phyloP scores from a whole-genome alignment of 2,797 vertebrate genomes.

The Threskiornis aethiopicus region DNA sequence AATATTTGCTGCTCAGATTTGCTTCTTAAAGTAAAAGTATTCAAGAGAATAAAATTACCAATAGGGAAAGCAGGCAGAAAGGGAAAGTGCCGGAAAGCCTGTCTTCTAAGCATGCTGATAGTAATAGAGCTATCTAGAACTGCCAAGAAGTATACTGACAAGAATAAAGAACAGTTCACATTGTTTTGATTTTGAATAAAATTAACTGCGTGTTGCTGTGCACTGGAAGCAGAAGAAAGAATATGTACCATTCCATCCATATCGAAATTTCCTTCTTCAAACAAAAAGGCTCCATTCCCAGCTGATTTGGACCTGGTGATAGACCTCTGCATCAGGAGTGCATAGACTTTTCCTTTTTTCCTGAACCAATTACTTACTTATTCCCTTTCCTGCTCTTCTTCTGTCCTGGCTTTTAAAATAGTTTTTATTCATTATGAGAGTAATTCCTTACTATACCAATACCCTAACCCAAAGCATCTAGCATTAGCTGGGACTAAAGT shows the following conservation, averaged over 20 bases:
- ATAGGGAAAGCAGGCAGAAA: neutral
- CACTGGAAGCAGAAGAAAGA: neutral
- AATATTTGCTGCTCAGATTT: neutral
- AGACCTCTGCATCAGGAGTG: neutral
- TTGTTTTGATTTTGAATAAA: neutral
- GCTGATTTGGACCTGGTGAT: neutral
- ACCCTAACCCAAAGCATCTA: neutral
- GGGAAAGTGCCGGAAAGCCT: neutral
- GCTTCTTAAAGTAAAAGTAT: neutral
- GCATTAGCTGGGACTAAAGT: neutral
- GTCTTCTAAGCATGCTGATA: neutral
- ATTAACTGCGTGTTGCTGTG: neutral
- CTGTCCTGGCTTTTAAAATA: neutral
- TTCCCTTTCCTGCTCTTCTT: neutral
- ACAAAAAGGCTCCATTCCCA: neutral
- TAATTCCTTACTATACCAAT: neutral
- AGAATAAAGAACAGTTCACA: neutral
- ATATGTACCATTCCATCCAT: neutral
- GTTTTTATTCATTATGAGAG: neutral
- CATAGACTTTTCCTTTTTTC: neutral
- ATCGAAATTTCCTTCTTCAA: neutral
- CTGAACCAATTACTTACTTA: neutral
- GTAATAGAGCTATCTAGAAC: neutral
- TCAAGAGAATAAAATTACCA: too few relatives aligned
- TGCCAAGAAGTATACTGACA: neutral